phyloP scores from a whole-genome alignment of 2,113 vertebrate species.

The Vicugna pacos region DNA sequence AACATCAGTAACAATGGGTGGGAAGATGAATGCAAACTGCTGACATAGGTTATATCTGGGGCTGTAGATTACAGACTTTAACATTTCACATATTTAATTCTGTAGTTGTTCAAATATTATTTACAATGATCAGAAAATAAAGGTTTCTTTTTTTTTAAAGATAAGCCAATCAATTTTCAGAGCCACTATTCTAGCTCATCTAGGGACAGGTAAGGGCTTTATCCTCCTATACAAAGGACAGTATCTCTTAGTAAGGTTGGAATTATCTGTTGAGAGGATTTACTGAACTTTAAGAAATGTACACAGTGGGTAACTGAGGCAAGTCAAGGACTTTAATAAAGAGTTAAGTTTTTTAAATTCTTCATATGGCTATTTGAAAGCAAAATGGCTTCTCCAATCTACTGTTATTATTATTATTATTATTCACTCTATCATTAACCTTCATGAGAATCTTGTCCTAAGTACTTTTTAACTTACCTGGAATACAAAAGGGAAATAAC shows the following conservation, averaged over 20 bases:
- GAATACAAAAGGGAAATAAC: slow-evolving; percentile 95
- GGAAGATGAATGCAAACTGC: not conserved
- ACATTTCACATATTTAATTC: not conserved
- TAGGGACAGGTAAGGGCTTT: not conserved
- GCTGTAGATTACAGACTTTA: not conserved
- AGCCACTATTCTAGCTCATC: not conserved
- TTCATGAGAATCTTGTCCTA: not conserved
- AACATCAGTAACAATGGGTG: not conserved
- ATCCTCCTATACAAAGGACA: not conserved
- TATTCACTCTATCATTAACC: not conserved
- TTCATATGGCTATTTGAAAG: not conserved
- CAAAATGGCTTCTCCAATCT: not conserved
- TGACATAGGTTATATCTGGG: not conserved
- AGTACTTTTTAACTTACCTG: slow-evolving; percentile 88
- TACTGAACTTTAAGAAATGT: slow-evolving; percentile 23
- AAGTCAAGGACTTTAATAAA: not conserved
- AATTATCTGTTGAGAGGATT: not conserved
- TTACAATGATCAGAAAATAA: not conserved
- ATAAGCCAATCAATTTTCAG: slow-evolving; percentile 7
- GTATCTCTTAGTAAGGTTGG: not conserved
- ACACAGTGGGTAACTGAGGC: not conserved
- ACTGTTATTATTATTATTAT: too few species aligned
- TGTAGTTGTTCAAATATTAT: not conserved
- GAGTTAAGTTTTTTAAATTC: not conserved
- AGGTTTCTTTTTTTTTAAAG: not conserved